Percentiles rank a stretch among this genome's conserved stretches.
These are phyloP conservation scores for Penaeus indicus DNA, from an alignment of 1,140 invertebrate genomes.

Conservation along the genomic window DNA sequence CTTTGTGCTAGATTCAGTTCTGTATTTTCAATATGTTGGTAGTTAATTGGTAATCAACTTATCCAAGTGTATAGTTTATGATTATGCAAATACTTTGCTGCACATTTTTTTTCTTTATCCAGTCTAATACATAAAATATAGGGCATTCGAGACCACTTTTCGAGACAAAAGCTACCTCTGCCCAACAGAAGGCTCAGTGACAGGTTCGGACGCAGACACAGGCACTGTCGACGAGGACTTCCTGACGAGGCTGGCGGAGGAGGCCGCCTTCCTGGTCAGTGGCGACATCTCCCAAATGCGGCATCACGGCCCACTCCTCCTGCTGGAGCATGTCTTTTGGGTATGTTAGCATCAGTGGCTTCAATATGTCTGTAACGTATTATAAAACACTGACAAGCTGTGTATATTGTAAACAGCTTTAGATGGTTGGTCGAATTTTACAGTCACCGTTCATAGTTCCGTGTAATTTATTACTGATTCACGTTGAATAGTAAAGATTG, in stretches of 20 bases:
- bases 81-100: too few species aligned
- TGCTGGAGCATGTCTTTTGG: constrained; percentile 55
- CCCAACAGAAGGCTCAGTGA: neutral
- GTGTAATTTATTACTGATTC: too few species aligned
- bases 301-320: constrained; percentile 43
- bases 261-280: constrained; percentile 35
- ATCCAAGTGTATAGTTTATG: too few species aligned
- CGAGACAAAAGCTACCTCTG: neutral
- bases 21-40: too few species aligned
- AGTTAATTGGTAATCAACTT: too few species aligned
- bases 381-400: neutral
- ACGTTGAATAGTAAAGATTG: too few species aligned
- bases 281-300: constrained; percentile 41
- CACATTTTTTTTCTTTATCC: too few species aligned
- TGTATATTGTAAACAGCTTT: neutral
- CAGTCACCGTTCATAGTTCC: too few species aligned
- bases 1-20: too few species aligned
- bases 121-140: too few species aligned
- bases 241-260: constrained; percentile 39
- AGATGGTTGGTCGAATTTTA: too few species aligned
- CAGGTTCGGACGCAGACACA: neutral
- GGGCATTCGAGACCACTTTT: too few species aligned
- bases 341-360: neutral
- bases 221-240: constrained; percentile 18
- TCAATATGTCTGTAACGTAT: neutral